phyloP scores from a whole-genome alignment of 2,797 vertebrate species.

The Caiman crocodilus region DNA sequence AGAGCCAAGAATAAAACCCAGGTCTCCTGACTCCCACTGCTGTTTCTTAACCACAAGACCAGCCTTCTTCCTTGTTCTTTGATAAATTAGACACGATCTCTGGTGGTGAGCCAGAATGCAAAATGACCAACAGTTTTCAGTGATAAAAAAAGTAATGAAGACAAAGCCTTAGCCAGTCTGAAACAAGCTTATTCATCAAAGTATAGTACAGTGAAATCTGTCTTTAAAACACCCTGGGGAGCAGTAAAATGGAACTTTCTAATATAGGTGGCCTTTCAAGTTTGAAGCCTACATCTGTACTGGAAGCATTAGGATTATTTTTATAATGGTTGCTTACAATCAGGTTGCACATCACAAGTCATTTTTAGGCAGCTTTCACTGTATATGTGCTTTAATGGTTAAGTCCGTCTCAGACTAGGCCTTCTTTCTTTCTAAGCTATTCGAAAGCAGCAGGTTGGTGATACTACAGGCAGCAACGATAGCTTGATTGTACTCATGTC shows the following conservation, averaged over 20 bases:
- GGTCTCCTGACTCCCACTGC: background rate
- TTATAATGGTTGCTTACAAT: background rate
- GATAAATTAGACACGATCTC: background rate
- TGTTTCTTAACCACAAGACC: background rate
- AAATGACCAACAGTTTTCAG: background rate
- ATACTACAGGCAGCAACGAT: background rate
- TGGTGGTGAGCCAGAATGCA: background rate
- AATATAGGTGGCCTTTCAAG: background rate
- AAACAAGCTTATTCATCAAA: constrained; percentile 5
- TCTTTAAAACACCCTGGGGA: background rate
- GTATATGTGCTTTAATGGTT: background rate
- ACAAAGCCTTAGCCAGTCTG: constrained; percentile 9
- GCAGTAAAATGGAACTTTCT: constrained; percentile 1
- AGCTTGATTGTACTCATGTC: background rate
- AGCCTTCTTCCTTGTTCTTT: background rate
- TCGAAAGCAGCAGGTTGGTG: background rate
- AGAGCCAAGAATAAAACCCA: constrained; percentile 2
- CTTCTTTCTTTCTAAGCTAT: background rate
- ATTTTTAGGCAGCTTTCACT: background rate
- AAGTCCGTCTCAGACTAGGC: background rate
- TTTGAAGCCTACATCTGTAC: background rate
- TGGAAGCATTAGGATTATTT: background rate
- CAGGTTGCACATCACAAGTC: background rate
- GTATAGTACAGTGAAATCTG: background rate
- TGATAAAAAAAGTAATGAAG: background rate